A percentile compares a stretch with the other conserved stretches of the same genome.
Conservation (phyloP, 2,888 invertebrate species). For the Melanostoma mellinum region DNA sequence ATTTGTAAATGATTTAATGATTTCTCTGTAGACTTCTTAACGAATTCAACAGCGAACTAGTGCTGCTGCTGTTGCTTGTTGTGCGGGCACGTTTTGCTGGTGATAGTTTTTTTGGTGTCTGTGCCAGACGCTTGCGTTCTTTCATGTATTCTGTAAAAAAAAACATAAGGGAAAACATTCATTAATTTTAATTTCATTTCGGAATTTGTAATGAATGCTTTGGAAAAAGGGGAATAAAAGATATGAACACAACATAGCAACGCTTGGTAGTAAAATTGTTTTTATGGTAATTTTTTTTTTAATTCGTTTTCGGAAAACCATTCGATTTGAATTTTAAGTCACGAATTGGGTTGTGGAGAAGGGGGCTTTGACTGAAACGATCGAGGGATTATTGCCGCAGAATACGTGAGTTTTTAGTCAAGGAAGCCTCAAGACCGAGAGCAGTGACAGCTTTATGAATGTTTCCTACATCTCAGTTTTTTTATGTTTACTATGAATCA, state of each 20-base stretch:
- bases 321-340: conserved; percentile 6
- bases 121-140: conserved; percentile 81
- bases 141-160: conserved; percentile 81
- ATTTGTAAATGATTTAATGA: conserved; percentile 37
- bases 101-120: conserved; percentile 81
- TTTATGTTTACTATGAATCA: too few species aligned
- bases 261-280: not conserved
- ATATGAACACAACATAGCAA: not conserved
- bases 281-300: conserved; percentile 14
- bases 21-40: conserved; percentile 74
- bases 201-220: not conserved
- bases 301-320: too few species aligned
- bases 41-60: conserved; percentile 72
- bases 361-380: too few species aligned
- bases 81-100: conserved; percentile 81
- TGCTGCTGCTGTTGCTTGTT: conserved; percentile 74
- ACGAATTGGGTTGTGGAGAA: not conserved
- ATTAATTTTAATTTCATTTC: conserved; percentile 40
- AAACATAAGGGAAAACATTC: conserved; percentile 37
- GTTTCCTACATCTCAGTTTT: too few species aligned
- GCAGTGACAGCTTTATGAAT: too few species aligned
- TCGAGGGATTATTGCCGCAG: too few species aligned
- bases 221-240: not conserved
- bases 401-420: too few species aligned
- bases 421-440: too few species aligned